These are phyloP conservation scores for Myotis yumanensis DNA, from an alignment of 2,113 vertebrate genomes.

Conservation along the genomic window DNA sequence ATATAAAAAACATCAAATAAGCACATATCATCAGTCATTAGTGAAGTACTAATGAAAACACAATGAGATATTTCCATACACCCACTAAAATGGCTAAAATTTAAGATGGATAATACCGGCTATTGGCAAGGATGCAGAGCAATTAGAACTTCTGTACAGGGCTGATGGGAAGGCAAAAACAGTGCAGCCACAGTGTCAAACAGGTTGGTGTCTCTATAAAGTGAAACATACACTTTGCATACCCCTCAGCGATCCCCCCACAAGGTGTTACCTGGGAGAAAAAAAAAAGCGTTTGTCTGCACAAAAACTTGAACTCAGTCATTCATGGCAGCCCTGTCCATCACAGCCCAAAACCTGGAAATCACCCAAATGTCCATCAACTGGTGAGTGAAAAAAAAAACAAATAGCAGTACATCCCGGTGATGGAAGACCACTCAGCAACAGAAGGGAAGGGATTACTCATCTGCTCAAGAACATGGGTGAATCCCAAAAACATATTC, in stretches of 20 bases:
- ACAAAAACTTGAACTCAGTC: not conserved
- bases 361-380: not conserved
- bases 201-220: not conserved
- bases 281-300: not conserved
- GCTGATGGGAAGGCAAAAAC: fast-evolving
- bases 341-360: not conserved
- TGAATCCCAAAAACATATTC: not conserved
- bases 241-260: not conserved
- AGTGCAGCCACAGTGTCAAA: not conserved
- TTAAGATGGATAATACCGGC: not conserved
- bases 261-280: not conserved
- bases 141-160: not conserved
- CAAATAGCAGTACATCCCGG: not conserved
- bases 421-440: not conserved
- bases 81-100: not conserved
- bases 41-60: not conserved
- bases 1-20: not conserved
- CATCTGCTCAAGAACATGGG: not conserved
- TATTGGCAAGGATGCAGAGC: not conserved
- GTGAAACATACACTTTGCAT: not conserved
- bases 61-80: not conserved
- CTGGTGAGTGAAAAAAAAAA: not conserved
- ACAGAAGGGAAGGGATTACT: not conserved
- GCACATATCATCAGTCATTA: not conserved
- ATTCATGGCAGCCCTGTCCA: too few relatives aligned